Evolutionary conservation across 2,888 invertebrate genomes (phyloP), one percentile per base, ranked within the genome.

Genomic region (Cheilosia grossa): DNA sequence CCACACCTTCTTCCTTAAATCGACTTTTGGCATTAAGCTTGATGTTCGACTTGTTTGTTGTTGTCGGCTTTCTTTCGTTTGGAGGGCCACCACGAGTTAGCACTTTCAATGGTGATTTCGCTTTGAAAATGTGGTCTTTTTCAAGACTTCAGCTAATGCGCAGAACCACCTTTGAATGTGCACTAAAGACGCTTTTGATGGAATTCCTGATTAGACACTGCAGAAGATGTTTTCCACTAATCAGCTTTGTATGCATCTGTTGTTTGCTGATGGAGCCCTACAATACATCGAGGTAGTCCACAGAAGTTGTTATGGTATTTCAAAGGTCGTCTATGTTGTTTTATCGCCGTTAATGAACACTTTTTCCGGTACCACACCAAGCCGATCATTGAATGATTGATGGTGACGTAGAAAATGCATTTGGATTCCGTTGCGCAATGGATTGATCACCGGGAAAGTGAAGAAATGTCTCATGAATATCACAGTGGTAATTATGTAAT

Each of bases 331-430:
- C 10, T 9, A 24, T 30, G 44, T 42, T 27, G 19, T 27, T 53
- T 66, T 63, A 40, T 64, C 54, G 37, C 30, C 30, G 49, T 66
- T 66, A 40, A 59, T 67, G 75, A n/a, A 30, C 19, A 15, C 15
- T 21, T 58, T 66, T 59, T 59, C 33, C 42, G n/a, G 27, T 51
- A 10, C 30, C 13, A 33, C 6, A 33, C n/a, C 59, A 75, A 75
- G 66, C 75, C 66, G 66, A 75, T 59, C 58, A 67, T 42, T 30
- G 13, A 49, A 30, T 75, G 58, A 75, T 67, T 67, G 66, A 75
- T 66, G 75, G 58, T 67, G 75, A 75, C 64, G 49, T 49, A 49
- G 64, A 47, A 49, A 74, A 74, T 75, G 59, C 66, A 51, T 56
- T 66, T 33, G 56, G 59, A 21, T 33, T 15, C 30, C 49, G 24